Evolutionary conservation across 2,113 vertebrate species (phyloP), one percentile per base, ranked within the genome.

Genomic region (Centropus bengalensis): DNA sequence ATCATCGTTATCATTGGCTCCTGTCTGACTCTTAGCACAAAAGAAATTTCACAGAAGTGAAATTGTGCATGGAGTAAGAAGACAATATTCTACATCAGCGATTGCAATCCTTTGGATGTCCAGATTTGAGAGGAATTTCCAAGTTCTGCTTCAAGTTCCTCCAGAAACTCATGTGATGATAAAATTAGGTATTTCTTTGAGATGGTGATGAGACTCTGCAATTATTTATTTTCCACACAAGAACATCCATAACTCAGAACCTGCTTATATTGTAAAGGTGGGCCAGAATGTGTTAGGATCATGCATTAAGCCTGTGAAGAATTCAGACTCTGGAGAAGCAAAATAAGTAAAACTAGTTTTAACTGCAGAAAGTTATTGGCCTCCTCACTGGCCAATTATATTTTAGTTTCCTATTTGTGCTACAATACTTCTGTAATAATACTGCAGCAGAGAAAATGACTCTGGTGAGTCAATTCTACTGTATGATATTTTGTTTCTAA

Each of bases 401-500:
- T 89, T 87, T 91, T 62, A 82, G 73, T 76, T 94, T 87, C 74
- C 27, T 89, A 56, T 85, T 95, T 75, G 92, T 82, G 47, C 47
- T 84, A 84, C 74, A 75, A 84, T 87, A 95, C 67, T 82, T 67
- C 67, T 89, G 91, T 92, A 94, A 96, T 60, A 56, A 86, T 88
- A 84, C 47, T 86, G 86, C 92, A 92, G 94, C 56, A 52, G 68
- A 94, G 86, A 92, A 91, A 91, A 95, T 91, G 74, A 86, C 71
- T 88, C n/a, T 85, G 85, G 79, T 56, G 44, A 94, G 80, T 30
- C 82, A 83, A 91, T 96, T 83, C 40, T 84, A 90, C 76, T 21
- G 23, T 90, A 88, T 92, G 69, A 52, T 86, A 86, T 88, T 93
- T 92, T 94, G 71, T 94, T 86, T 88, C 88, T 86, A 93, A 96